These are phyloP conservation scores for Hypselothyrea guttata DNA, from an alignment of 2,888 invertebrate species.

Conservation along the genomic window DNA sequence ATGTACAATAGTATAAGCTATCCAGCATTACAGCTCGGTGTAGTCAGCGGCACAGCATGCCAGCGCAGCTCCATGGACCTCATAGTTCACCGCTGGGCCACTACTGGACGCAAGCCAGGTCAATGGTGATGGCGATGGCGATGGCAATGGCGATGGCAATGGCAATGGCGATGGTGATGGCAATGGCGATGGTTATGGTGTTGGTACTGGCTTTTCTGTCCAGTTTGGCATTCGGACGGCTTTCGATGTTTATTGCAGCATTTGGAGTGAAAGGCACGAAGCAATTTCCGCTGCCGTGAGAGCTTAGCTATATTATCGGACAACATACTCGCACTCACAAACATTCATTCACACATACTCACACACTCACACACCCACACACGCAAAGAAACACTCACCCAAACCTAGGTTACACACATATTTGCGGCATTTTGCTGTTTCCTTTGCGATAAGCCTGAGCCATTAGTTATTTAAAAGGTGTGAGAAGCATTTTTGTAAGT, in stretches of 20 bases:
- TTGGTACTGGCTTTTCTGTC: constrained; percentile 26
- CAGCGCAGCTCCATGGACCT: constrained; percentile 38
- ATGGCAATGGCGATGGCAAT: neutral
- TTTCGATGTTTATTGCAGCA: constrained; percentile 75
- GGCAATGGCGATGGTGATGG: neutral
- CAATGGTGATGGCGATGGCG: neutral
- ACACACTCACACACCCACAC: constrained; percentile 8
- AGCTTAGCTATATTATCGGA: constrained; percentile 71
- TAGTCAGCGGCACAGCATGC: constrained; percentile 51
- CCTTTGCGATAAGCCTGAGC: constrained; percentile 49
- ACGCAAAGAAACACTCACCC: constrained; percentile 1
- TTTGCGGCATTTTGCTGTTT: constrained; percentile 57
- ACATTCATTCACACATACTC: constrained; percentile 8
- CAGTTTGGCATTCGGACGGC: constrained; percentile 71
- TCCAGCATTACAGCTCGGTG: constrained; percentile 12
- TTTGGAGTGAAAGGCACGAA: constrained; percentile 76
- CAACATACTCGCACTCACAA: constrained; percentile 34
- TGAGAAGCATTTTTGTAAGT: constrained; percentile 33
- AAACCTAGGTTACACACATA: constrained; percentile 43
- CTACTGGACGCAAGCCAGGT: constrained; percentile 25
- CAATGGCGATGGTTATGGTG: constrained; percentile 1
- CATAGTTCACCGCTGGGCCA: constrained; percentile 33
- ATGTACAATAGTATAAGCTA: neutral
- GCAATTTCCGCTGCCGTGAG: constrained; percentile 73
- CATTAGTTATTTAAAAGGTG: constrained; percentile 52